Evolutionary conservation across 2,888 invertebrate genomes (phyloP).

Genomic region (Dicyrtomina minuta): DNA sequence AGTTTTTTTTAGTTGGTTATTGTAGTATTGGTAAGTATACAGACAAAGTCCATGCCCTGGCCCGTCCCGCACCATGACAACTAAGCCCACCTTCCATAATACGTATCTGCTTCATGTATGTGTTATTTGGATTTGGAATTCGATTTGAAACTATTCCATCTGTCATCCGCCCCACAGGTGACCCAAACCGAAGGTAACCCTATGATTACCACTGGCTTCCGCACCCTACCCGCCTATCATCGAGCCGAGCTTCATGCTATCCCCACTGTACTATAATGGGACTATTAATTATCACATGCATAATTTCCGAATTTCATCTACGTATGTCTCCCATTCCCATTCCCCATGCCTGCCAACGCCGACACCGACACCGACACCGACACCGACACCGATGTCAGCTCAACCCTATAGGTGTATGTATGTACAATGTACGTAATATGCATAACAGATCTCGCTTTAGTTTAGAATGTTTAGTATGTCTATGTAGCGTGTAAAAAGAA

Average conservation of each 20-base stretch:
- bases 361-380: no score
- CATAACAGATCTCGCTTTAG: no score
- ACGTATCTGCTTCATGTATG: neutral
- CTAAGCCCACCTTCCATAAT: slow-evolving; percentile 15
- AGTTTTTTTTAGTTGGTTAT: neutral
- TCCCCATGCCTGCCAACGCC: no score
- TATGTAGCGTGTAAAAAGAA: no score
- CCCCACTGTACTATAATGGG: slow-evolving; percentile 8
- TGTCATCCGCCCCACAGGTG: slow-evolving; percentile 40
- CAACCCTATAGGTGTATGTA: no score
- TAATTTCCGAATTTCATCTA: neutral
- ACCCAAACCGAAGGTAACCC: slow-evolving; percentile 35
- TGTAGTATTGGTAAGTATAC: neutral
- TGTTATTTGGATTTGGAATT: neutral
- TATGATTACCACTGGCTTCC: slow-evolving; percentile 25
- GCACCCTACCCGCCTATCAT: slow-evolving; percentile 20
- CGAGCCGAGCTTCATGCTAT: neutral
- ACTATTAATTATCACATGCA: slow-evolving; percentile 23
- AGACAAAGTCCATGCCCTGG: neutral
- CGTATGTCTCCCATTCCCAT: neutral
- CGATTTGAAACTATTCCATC: slow-evolving; percentile 20
- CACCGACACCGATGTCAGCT: no score
- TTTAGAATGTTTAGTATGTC: no score
- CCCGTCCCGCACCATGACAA: no score
- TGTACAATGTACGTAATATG: no score